phyloP scores from a whole-genome alignment of 1,140 invertebrate species.

The Drosophila littoralis region DNA sequence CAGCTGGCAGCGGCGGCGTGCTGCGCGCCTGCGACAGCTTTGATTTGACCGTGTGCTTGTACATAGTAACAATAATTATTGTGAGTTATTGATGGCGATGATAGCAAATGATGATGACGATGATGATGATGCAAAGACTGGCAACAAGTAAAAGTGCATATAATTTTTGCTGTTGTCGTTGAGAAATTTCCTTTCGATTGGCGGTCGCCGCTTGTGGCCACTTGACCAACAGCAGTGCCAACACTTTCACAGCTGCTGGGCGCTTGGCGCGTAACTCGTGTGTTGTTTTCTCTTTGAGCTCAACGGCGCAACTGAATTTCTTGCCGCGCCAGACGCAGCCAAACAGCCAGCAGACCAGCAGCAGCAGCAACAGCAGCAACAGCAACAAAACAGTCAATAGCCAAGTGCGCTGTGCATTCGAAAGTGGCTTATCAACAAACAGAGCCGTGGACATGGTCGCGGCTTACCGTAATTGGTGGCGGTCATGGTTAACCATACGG shows the following conservation, averaged over 20 bases:
- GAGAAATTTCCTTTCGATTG: slow-evolving; percentile 65
- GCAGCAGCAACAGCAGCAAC: not conserved
- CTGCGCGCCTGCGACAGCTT: slow-evolving; percentile 66
- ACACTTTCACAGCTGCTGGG: slow-evolving; percentile 69
- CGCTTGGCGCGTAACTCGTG: slow-evolving; percentile 51
- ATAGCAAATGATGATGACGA: slow-evolving; percentile 14
- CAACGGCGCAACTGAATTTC: slow-evolving; percentile 75
- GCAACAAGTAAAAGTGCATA: slow-evolving; percentile 74
- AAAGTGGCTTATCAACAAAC: slow-evolving; percentile 79
- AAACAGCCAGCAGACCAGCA: slow-evolving; percentile 34
- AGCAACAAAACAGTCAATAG: slow-evolving; percentile 15
- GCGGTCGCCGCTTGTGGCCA: slow-evolving; percentile 9
- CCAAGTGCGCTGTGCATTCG: slow-evolving; percentile 76
- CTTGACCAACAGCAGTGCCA: slow-evolving; percentile 51
- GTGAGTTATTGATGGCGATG: slow-evolving; percentile 4
- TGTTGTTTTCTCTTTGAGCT: slow-evolving; percentile 80
- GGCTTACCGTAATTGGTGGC: slow-evolving; percentile 59
- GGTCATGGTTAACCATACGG: slow-evolving; percentile 45
- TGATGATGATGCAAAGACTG: slow-evolving; percentile 33
- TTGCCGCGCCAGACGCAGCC: slow-evolving; percentile 48
- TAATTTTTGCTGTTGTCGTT: slow-evolving; percentile 48
- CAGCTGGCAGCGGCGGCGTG: slow-evolving; percentile 31
- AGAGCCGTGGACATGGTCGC: slow-evolving; percentile 59
- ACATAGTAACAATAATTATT: slow-evolving; percentile 49
- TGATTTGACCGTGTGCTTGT: slow-evolving; percentile 75